Evolutionary conservation across 2,113 vertebrate genomes (phyloP).

Genomic region (Syngnathus scovelli): DNA sequence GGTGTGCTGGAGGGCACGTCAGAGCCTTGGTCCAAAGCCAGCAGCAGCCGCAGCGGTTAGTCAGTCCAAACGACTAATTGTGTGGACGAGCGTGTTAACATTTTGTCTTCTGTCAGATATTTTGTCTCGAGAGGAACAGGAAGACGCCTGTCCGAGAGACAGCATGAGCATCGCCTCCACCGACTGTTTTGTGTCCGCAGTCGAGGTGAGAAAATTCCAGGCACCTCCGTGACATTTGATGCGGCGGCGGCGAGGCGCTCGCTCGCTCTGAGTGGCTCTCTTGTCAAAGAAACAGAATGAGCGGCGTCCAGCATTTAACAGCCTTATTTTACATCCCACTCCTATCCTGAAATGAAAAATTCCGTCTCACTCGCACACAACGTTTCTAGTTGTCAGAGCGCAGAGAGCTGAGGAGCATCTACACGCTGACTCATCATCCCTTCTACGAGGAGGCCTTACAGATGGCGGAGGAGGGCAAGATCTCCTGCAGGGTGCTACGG

Average conservation of each 20-base stretch:
- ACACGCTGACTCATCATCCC: slow-evolving; percentile 74
- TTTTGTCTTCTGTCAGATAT: slow-evolving; percentile 48
- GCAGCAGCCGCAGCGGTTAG: slow-evolving; percentile 70
- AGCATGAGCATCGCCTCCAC: slow-evolving; percentile 82
- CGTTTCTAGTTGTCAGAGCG: slow-evolving; percentile 75
- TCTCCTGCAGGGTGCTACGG: slow-evolving; percentile 89
- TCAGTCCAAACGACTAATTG: slow-evolving; percentile 55
- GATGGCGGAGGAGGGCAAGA: slow-evolving; percentile 87
- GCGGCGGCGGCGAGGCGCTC: too few relatives aligned
- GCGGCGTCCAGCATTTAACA: too few relatives aligned
- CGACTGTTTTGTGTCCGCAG: slow-evolving; percentile 88
- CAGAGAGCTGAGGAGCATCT: slow-evolving; percentile 66
- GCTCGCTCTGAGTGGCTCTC: too few relatives aligned
- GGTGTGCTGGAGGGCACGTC: slow-evolving; percentile 80
- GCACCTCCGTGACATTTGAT: not conserved
- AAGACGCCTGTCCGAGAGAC: slow-evolving; percentile 80
- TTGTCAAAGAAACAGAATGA: too few relatives aligned
- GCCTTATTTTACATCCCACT: too few relatives aligned
- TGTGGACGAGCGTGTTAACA: not conserved
- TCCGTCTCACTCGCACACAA: too few relatives aligned
- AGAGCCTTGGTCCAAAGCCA: slow-evolving; percentile 74
- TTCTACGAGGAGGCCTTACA: slow-evolving; percentile 91
- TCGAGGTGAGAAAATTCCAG: slow-evolving; percentile 75
- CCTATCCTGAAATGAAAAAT: too few relatives aligned
- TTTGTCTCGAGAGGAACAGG: slow-evolving; percentile 70